A percentile compares a stretch with the other conserved stretches of the same genome.
Conservation (phyloP, 2,888 invertebrate species). For the Scrobipalpa atriplicella region DNA sequence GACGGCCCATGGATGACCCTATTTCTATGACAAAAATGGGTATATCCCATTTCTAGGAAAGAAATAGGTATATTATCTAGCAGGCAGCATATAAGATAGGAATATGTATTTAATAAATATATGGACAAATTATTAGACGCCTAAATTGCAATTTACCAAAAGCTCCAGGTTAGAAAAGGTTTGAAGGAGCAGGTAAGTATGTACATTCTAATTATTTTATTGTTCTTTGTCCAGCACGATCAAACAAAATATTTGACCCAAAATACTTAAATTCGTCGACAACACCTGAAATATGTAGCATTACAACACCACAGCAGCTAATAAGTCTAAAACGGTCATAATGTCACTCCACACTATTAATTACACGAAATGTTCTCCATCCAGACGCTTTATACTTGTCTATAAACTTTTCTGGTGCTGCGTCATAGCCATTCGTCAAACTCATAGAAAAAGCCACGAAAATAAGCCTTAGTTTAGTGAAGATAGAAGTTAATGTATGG, state of each 20-base stretch:
- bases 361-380: constrained; percentile 47
- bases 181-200: too few species aligned
- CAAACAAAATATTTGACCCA: neutral
- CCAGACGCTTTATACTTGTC: constrained; percentile 67
- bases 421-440: constrained; percentile 58
- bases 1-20: too few species aligned
- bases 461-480: constrained; percentile 11
- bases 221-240: too few species aligned
- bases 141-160: too few species aligned
- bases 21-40: too few species aligned
- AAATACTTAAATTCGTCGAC: constrained; percentile 1
- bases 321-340: constrained; percentile 53
- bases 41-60: too few species aligned
- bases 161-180: too few species aligned
- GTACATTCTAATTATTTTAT: too few species aligned
- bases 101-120: too few species aligned
- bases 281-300: constrained; percentile 32
- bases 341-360: constrained; percentile 72
- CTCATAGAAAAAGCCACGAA: constrained; percentile 29
- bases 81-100: too few species aligned
- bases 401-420: constrained; percentile 60
- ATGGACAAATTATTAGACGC: too few species aligned
- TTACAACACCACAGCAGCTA: constrained; percentile 58
- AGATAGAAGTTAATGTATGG: neutral
- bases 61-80: too few species aligned